A percentile compares a stretch with the other conserved stretches of the same genome.
These are phyloP conservation scores for Sphaerodactylus townsendi DNA, from an alignment of 2,113 vertebrate genomes.

Conservation along the genomic window DNA sequence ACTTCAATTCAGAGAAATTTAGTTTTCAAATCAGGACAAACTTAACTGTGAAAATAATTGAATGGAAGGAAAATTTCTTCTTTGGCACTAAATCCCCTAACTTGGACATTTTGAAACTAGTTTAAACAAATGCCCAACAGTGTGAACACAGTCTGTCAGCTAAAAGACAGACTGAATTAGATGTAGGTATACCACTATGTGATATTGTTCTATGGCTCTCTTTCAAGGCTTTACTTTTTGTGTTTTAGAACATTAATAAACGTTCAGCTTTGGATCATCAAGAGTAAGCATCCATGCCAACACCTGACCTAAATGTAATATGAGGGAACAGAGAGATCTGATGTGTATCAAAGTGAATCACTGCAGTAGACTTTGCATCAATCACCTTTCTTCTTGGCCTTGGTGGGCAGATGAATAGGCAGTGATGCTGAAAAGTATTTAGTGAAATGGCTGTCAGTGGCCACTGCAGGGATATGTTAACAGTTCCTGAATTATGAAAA, in stretches of 20 bases:
- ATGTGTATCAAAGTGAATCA: background rate
- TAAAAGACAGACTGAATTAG: background rate
- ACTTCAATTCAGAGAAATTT: background rate
- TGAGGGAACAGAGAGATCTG: conserved; percentile 5
- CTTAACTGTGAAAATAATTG: background rate
- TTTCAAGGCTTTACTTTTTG: background rate
- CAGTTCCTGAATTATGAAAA: background rate
- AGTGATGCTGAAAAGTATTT: background rate
- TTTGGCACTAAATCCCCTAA: background rate
- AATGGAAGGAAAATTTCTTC: background rate
- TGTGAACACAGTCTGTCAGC: background rate
- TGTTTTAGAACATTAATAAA: background rate
- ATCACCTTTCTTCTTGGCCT: background rate
- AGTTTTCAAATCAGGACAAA: background rate
- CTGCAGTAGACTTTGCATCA: rapidly evolving
- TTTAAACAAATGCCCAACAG: background rate
- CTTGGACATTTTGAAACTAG: background rate
- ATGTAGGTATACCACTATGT: background rate
- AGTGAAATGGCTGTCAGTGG: background rate
- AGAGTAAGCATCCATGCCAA: conserved; percentile 35
- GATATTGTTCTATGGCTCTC: background rate
- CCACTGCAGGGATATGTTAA: background rate
- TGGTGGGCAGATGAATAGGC: background rate
- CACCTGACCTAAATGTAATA: conserved; percentile 35
- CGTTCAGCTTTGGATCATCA: conserved; percentile 37